Conservation (phyloP, 2,113 vertebrate species). For the Scortum barcoo region DNA sequence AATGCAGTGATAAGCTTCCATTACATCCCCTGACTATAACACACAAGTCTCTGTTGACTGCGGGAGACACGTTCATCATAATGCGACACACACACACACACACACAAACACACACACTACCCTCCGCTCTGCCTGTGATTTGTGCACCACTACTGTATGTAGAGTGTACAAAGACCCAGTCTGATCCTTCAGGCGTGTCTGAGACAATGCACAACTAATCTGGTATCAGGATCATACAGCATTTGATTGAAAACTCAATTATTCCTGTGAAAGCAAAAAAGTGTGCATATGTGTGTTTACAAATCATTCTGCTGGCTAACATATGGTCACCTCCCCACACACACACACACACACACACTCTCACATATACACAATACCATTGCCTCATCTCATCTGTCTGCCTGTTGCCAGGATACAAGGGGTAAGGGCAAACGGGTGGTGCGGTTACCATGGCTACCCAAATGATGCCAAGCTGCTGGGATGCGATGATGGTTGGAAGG, state of each 20-base stretch:
- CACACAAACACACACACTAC: constrained; percentile 8
- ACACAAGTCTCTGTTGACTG: constrained; percentile 32
- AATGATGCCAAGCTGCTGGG: constrained; percentile 68
- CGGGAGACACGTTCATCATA: constrained; percentile 18
- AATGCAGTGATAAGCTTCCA: constrained; percentile 52
- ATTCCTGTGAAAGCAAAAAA: constrained; percentile 31
- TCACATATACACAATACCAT: constrained; percentile 44
- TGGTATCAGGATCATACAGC: constrained; percentile 47
- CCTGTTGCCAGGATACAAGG: constrained; percentile 83
- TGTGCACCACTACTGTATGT: neutral
- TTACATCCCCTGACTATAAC: constrained; percentile 35
- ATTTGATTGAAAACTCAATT: constrained; percentile 55
- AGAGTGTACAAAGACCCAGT: constrained; percentile 17
- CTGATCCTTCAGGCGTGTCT: constrained; percentile 48
- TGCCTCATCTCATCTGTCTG: constrained; percentile 67
- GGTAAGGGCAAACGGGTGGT: constrained; percentile 71
- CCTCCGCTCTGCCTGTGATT: constrained; percentile 14
- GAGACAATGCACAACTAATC: constrained; percentile 46
- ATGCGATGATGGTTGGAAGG: constrained; percentile 49
- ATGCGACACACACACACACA: neutral
- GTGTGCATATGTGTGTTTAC: constrained; percentile 4
- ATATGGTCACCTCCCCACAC: constrained; percentile 47
- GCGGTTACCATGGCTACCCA: constrained; percentile 74
- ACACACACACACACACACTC: constrained; percentile 22
- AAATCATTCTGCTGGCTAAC: constrained; percentile 27